Conservation (phyloP, 1,140 invertebrate species). For the Trichoplusia ni region DNA sequence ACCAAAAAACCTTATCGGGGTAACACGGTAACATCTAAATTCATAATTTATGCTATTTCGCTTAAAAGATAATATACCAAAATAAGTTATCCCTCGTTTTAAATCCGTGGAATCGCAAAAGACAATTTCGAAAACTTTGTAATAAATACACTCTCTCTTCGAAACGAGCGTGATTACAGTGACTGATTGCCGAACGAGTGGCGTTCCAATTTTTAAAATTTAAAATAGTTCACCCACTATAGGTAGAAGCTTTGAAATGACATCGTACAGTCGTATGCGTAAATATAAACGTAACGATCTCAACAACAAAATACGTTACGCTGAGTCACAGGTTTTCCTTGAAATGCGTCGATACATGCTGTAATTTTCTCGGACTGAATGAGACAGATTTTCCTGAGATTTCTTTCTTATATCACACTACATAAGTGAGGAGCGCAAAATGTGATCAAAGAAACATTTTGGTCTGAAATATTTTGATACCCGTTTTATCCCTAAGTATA, state of each 20-base stretch:
- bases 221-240: constrained; percentile 28
- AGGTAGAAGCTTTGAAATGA: constrained; percentile 7
- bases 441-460: no score
- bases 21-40: no score
- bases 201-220: constrained; percentile 20
- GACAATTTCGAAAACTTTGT: background rate
- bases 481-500: no score
- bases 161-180: constrained; percentile 7
- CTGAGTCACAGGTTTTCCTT: constrained; percentile 30
- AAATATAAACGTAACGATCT: constrained; percentile 30
- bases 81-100: no score
- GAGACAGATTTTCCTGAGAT: constrained; percentile 15
- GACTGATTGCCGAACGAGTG: constrained; percentile 9
- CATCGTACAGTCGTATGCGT: constrained; percentile 20
- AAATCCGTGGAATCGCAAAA: background rate
- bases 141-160: constrained; percentile 2
- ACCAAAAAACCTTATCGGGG: no score
- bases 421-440: no score
- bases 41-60: no score
- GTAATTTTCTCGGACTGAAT: constrained; percentile 19
- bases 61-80: no score
- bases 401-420: no score
- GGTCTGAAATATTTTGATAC: no score
- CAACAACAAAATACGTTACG: constrained; percentile 26
- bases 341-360: constrained; percentile 20